Percentiles rank a stretch among this genome's conserved stretches.
These are phyloP conservation scores for Peucedramus taeniatus DNA, from an alignment of 2,113 vertebrate species.

Conservation along the genomic window DNA sequence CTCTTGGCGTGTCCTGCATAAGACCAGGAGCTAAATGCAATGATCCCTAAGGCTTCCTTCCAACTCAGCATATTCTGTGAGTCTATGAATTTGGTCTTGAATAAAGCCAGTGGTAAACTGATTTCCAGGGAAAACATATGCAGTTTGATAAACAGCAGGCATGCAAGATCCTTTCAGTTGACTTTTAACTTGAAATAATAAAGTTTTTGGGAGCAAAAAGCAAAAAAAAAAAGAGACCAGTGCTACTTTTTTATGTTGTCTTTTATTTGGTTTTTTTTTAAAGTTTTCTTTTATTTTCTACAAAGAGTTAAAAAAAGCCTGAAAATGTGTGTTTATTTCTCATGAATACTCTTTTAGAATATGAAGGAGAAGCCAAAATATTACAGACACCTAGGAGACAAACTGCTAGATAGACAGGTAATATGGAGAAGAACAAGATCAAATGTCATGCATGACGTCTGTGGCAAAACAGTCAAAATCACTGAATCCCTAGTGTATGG, in stretches of 20 bases:
- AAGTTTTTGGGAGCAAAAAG: background rate
- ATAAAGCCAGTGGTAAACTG: background rate
- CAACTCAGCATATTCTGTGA: background rate
- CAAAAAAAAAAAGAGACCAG: background rate
- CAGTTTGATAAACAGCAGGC: background rate
- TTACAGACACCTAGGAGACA: background rate
- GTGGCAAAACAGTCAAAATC: background rate
- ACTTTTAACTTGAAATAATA: background rate
- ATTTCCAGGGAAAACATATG: background rate
- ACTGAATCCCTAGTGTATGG: background rate
- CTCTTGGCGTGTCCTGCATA: background rate
- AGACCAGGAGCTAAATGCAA: background rate
- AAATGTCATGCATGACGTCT: background rate
- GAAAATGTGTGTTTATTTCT: background rate
- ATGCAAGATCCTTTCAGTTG: background rate
- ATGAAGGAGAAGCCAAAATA: background rate
- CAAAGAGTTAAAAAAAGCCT: rapidly evolving
- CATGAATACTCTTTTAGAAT: background rate
- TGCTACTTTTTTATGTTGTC: no score
- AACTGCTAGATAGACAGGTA: background rate
- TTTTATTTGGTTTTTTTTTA: background rate
- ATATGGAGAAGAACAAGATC: background rate
- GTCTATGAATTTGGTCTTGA: background rate
- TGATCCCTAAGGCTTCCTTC: background rate
- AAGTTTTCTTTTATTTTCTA: background rate